Base-by-base conservation (phyloP, 2,113 vertebrate genomes). In the Arothron firmamentum region DNA sequence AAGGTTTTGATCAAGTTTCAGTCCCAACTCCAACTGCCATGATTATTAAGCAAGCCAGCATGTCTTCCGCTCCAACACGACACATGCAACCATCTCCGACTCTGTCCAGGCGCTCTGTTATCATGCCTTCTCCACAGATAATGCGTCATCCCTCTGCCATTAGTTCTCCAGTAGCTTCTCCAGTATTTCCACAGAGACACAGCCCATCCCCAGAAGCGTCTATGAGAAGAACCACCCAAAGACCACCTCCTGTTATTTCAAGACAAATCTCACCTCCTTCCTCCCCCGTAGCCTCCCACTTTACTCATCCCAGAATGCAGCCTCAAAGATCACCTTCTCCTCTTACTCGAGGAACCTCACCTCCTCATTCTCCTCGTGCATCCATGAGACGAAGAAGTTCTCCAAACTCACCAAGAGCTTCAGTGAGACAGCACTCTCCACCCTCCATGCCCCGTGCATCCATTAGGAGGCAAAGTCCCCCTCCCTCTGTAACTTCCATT, bases 11-110 rank as follows among this genome's bases (percentile, higher is more conserved):
- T 4, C 55, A 31, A 43, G 74, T 89, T 2, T 65, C 62, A 5
- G 73, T 86, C 45, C 85, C 90, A 23, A 89, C 87, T 56, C 88
- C 90, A 67, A 82, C 85, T 28, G 87, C 89, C 19, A 90, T 80
- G 87, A 85, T 90, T 38, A 92, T 91, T 52, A 89, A 91, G 56
- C 88, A 90, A 71, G 89, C 79, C 19, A 58, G 49, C 31, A 82
- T 86, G 77, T 85, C 72, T 42, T 81, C 84, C 5, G 61, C 68
- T 47, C 38, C 82, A 20, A 45, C 15, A 0, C 76, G 72, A 0
- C 78, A 61, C 45, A 42, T 83, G 25, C 85, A 78, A 20, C 65
- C 68, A 25, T 90, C 82, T 52, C 86, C 79, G 0, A 82, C 83
- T 61, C 83, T 78, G 43, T 89, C 85, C n/a, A 81, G 78, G 4